These are phyloP conservation scores for Ctenomys sociabilis DNA, from an alignment of 2,113 vertebrate species.

Conservation along the genomic window DNA sequence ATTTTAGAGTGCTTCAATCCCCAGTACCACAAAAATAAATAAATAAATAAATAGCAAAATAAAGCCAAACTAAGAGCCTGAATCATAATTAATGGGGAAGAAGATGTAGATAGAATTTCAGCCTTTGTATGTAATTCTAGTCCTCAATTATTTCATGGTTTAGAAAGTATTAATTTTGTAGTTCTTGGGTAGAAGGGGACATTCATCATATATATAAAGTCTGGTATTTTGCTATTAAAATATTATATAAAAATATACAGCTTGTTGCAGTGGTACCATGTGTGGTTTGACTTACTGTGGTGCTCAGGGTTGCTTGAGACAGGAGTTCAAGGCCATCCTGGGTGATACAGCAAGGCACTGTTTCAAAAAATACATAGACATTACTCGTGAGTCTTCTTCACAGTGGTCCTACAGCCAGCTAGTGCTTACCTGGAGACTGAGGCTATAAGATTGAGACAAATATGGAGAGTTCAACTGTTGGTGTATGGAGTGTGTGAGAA, in stretches of 20 bases:
- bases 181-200: background rate
- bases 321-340: background rate
- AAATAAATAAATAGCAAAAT: too few species aligned
- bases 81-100: background rate
- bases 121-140: background rate
- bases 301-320: background rate
- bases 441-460: background rate
- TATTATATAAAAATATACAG: background rate
- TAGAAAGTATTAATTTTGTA: background rate
- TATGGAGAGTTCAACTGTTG: background rate
- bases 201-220: background rate
- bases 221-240: constrained; percentile 2
- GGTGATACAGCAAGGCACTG: background rate
- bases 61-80: background rate
- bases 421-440: background rate
- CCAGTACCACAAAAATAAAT: too few species aligned
- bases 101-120: background rate
- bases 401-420: background rate
- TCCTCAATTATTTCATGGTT: background rate
- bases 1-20: too few species aligned
- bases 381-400: background rate
- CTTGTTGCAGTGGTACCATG: background rate
- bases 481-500: background rate
- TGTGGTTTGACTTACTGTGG: background rate
- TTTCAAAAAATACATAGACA: background rate